Evolutionary conservation across 2,888 invertebrate species (phyloP).

Genomic region (Lasioglossum leucozonium): DNA sequence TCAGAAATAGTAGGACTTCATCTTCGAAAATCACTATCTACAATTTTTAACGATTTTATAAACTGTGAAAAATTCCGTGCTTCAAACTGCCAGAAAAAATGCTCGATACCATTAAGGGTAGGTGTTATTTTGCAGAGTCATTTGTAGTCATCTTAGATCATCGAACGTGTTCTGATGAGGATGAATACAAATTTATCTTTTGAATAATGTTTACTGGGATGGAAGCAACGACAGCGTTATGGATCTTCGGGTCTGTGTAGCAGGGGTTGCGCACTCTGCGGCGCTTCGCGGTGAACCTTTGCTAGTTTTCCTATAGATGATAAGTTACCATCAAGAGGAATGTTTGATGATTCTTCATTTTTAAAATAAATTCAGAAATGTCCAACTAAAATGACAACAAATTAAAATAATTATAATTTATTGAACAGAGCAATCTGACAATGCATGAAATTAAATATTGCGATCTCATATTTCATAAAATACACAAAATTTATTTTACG

Average conservation of each 20-base stretch:
- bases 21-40: not conserved
- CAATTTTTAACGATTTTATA: not conserved
- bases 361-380: not conserved
- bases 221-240: not conserved
- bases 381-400: not conserved
- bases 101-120: not conserved
- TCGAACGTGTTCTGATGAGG: not conserved
- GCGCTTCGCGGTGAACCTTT: not conserved
- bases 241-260: not conserved
- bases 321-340: slow-evolving; percentile 19
- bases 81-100: not conserved
- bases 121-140: not conserved
- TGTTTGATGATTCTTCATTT: not conserved
- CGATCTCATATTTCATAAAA: no score
- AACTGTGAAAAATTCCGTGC: not conserved
- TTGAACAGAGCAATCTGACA: no score
- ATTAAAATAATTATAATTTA: no score
- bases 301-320: slow-evolving; percentile 8
- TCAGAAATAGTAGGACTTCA: not conserved
- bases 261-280: not conserved
- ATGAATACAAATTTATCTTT: not conserved
- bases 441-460: no score
- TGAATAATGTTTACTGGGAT: not conserved
- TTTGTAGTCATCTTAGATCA: not conserved
- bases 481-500: no score